A percentile compares a stretch with the other conserved stretches of the same genome.
phyloP scores from a whole-genome alignment of 2,888 invertebrate genomes.

The Lamellibrachia satsuma region DNA sequence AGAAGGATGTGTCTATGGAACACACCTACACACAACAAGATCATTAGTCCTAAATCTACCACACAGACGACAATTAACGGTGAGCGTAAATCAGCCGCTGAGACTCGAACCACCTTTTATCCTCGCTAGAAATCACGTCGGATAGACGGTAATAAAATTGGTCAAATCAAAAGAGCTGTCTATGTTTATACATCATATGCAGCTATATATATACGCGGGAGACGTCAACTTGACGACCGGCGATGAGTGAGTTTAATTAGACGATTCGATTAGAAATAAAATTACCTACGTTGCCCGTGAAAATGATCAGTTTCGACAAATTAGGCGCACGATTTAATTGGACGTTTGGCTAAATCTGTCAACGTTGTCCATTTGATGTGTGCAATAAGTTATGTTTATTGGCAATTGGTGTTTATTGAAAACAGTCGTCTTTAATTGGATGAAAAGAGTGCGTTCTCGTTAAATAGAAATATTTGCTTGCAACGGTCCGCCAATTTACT shows the following conservation, averaged over 20 bases:
- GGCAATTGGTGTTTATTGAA: background rate
- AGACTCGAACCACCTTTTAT: background rate
- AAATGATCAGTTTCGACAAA: background rate
- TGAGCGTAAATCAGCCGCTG: background rate
- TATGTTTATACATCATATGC: background rate
- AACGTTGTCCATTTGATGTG: background rate
- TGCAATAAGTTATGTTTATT: constrained; percentile 10
- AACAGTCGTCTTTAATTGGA: background rate
- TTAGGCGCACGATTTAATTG: background rate
- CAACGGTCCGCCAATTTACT: background rate
- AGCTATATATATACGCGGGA: background rate
- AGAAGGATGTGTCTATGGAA: background rate
- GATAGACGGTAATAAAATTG: background rate
- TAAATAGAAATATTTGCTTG: background rate
- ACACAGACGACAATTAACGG: background rate
- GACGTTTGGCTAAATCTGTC: background rate
- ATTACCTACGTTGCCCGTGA: background rate
- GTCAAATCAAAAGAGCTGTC: background rate
- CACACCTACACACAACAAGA: background rate
- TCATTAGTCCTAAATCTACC: background rate
- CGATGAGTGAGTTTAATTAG: background rate
- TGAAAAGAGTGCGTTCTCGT: background rate
- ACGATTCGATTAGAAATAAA: background rate
- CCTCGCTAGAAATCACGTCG: background rate
- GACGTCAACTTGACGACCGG: background rate